Evolutionary conservation across 1,140 invertebrate species (phyloP).

Genomic region (Goniozus legneri): DNA sequence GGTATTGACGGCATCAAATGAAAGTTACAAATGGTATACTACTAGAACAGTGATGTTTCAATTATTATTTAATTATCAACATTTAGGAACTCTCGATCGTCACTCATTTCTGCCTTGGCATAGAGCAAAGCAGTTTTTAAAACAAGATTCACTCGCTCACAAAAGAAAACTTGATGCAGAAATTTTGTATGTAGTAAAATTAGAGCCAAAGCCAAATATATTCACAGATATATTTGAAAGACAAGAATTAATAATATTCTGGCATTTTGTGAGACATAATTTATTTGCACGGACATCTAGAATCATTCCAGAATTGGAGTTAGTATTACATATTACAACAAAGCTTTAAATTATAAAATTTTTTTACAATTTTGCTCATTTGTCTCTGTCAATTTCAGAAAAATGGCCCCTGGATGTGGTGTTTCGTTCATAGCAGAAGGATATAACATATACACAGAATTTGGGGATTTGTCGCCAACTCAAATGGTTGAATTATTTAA

Average conservation of each 20-base stretch:
- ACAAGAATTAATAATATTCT: slow-evolving; percentile 36
- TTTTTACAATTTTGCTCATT: slow-evolving; percentile 2
- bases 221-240: slow-evolving; percentile 12
- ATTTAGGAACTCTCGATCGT: slow-evolving; percentile 30
- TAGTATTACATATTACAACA: slow-evolving; percentile 19
- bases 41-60: slow-evolving; percentile 24
- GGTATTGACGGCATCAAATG: slow-evolving; percentile 10
- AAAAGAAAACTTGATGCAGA: not conserved
- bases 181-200: slow-evolving; percentile 27
- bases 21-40: not conserved
- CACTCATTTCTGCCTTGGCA: slow-evolving; percentile 30
- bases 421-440: slow-evolving; percentile 39
- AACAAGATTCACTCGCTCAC: not conserved
- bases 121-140: not conserved
- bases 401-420: slow-evolving; percentile 54
- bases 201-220: slow-evolving; percentile 34
- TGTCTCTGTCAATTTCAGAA: slow-evolving; percentile 31
- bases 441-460: slow-evolving; percentile 48
- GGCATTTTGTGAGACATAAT: slow-evolving; percentile 42
- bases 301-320: slow-evolving; percentile 49
- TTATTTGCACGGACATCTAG: slow-evolving; percentile 18
- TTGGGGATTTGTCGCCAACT: slow-evolving; percentile 40
- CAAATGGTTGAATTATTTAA: slow-evolving; percentile 45
- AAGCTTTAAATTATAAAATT: not conserved
- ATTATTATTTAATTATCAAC: slow-evolving; percentile 31